Evolutionary conservation across 2,888 invertebrate species (phyloP).

Genomic region (Callinectes sapidus): DNA sequence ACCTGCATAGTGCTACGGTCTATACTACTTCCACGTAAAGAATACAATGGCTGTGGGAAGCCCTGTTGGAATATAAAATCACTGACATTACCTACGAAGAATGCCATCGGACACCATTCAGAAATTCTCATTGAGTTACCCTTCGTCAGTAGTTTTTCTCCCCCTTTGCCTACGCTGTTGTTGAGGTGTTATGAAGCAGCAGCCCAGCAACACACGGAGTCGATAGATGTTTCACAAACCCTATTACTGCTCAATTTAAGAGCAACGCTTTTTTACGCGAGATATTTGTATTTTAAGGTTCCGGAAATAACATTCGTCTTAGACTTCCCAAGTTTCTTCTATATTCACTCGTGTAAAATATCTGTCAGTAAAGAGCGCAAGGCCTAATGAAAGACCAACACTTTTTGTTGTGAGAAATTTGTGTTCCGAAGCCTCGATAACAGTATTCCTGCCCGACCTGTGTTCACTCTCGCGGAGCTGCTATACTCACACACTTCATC

Average conservation of each 20-base stretch:
- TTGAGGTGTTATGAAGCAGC: neutral
- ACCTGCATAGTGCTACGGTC: too few relatives aligned
- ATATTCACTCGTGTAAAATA: neutral
- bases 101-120: neutral
- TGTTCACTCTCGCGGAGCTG: neutral
- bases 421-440: neutral
- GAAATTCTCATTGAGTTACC: neutral
- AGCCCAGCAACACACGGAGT: neutral
- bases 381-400: too few relatives aligned
- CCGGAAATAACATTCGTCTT: neutral
- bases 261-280: neutral
- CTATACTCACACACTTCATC: slow-evolving; percentile 25
- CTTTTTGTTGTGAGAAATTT: neutral
- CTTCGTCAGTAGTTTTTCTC: neutral
- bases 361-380: too few relatives aligned
- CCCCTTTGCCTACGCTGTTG: neutral
- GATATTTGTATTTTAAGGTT: neutral
- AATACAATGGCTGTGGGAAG: too few relatives aligned
- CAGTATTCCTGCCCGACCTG: neutral
- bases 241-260: neutral
- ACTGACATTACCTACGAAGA: neutral
- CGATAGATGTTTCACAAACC: neutral
- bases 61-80: neutral
- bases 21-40: too few relatives aligned
- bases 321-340: neutral